Evolutionary conservation across 2,113 vertebrate species (phyloP).

Genomic region (Macroglossus sobrinus): DNA sequence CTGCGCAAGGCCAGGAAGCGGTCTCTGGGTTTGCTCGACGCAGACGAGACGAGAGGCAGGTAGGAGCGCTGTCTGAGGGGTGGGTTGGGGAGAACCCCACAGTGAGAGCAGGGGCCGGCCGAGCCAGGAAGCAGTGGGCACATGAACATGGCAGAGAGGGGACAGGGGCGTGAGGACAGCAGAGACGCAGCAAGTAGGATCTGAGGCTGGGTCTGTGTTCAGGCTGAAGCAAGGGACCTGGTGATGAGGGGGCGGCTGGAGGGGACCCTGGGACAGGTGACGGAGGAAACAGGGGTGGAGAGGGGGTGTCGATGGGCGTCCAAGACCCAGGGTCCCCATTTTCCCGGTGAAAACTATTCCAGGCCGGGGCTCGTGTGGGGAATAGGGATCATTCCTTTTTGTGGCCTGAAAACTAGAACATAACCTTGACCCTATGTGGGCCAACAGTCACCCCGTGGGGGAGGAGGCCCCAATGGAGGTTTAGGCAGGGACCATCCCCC

Average conservation of each 20-base stretch:
- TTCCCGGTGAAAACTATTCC: neutral
- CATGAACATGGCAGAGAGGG: too few species aligned
- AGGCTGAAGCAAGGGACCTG: neutral
- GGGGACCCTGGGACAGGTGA: neutral
- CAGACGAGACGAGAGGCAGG: fast-evolving
- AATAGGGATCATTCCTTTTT: neutral
- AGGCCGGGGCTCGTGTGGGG: neutral
- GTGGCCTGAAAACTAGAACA: neutral
- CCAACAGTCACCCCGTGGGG: fast-evolving
- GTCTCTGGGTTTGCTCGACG: neutral
- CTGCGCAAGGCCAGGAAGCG: neutral
- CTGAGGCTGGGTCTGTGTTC: neutral
- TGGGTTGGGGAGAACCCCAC: neutral
- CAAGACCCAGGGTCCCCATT: neutral
- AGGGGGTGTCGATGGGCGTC: neutral
- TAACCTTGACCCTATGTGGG: neutral
- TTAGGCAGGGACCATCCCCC: neutral
- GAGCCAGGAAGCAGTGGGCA: neutral
- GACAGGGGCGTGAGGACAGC: too few species aligned
- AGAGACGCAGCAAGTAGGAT: too few species aligned
- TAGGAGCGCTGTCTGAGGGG: neutral
- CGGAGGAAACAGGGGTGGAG: too few species aligned
- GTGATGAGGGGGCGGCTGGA: neutral
- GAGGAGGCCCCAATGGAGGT: fast-evolving
- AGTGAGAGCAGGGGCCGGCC: neutral